Evolutionary conservation across 2,113 vertebrate genomes (phyloP).

Genomic region (Aptenodytes patagonicus): DNA sequence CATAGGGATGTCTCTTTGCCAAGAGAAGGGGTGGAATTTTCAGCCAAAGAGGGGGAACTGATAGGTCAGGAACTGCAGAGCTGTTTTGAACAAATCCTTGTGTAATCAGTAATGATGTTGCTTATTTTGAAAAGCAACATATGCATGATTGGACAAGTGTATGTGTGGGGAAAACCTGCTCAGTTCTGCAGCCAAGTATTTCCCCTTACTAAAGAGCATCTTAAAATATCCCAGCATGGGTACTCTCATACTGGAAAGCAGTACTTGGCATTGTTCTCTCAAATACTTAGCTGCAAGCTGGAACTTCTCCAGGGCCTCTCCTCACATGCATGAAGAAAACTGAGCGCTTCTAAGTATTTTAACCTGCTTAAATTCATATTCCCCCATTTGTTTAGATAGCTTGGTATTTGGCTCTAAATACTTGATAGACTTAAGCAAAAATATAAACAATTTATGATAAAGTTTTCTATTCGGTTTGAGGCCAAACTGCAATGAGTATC

Average conservation of each 20-base stretch:
- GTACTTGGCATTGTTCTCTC: conserved; percentile 6
- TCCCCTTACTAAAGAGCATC: conserved; percentile 14
- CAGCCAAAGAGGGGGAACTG: not conserved
- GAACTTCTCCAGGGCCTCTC: conserved; percentile 50
- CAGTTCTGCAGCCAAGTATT: conserved; percentile 26
- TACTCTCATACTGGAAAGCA: conserved; percentile 19
- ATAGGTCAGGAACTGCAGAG: not conserved
- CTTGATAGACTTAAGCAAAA: not conserved
- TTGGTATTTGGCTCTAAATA: not conserved
- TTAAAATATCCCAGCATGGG: not conserved
- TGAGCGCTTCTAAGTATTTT: not conserved
- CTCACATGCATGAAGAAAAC: not conserved
- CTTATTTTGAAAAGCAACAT: conserved; percentile 9
- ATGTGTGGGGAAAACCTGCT: not conserved
- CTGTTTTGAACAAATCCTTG: conserved; percentile 22
- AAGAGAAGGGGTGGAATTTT: not conserved
- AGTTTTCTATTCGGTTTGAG: not conserved
- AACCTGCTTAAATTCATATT: not conserved
- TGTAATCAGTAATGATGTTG: not conserved
- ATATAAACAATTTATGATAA: not conserved
- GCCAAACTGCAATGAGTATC: not conserved
- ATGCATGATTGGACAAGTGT: not conserved
- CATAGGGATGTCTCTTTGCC: not conserved
- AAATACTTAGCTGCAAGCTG: conserved; percentile 3
- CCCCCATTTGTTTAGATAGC: not conserved